These are phyloP conservation scores for Ageneiosus marmoratus DNA, from an alignment of 2,113 vertebrate genomes.

Conservation along the genomic window DNA sequence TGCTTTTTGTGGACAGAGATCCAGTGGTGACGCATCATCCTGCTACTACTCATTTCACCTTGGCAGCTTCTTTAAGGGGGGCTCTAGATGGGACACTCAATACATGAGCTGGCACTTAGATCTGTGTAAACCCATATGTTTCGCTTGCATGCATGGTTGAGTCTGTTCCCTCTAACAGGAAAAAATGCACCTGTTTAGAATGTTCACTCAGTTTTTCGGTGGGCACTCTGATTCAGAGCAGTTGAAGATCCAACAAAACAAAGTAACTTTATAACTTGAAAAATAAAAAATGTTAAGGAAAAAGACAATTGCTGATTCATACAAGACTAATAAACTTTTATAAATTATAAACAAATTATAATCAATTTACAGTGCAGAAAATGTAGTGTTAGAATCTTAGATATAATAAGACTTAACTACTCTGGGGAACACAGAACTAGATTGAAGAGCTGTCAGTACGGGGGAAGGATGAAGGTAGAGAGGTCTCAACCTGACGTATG, in stretches of 20 bases:
- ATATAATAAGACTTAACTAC: background rate
- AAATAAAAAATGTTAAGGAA: background rate
- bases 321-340: no score
- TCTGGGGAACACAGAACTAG: background rate
- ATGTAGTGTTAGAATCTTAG: background rate
- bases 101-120: conserved; percentile 57
- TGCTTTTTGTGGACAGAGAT: conserved; percentile 35
- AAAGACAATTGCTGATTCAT: background rate
- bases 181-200: background rate
- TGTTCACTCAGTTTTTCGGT: background rate
- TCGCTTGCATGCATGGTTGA: conserved; percentile 40
- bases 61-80: conserved; percentile 56
- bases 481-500: background rate
- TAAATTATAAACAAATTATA: background rate
- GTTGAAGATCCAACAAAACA: background rate
- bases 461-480: background rate
- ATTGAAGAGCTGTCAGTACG: background rate
- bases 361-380: background rate
- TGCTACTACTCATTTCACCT: conserved; percentile 58
- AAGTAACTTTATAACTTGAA: background rate
- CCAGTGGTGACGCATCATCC: conserved; percentile 56
- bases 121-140: conserved; percentile 54
- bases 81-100: conserved; percentile 50
- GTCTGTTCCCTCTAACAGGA: conserved; percentile 2
- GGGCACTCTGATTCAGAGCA: background rate